Conservation (phyloP, 2,888 invertebrate genomes). For the Beris morrisii region DNA sequence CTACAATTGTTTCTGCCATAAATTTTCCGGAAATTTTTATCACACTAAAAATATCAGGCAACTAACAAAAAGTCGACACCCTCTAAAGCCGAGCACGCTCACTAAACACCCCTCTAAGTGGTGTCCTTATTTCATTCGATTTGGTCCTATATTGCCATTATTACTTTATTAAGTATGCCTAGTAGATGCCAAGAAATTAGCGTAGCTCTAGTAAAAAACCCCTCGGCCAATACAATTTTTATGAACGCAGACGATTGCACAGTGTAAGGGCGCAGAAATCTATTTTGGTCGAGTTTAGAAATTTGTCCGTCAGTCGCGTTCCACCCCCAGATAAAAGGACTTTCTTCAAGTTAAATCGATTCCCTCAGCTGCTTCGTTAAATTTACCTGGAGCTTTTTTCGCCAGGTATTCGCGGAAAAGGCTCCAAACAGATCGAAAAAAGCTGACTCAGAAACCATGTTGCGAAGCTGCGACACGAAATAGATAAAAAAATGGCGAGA, state of each 20-base stretch:
- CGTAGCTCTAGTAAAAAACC: too few relatives aligned
- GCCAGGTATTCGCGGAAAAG: constrained; percentile 9
- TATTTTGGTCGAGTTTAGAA: constrained; percentile 7
- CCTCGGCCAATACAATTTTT: constrained; percentile 24
- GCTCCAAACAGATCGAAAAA: background rate
- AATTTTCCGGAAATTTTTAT: too few relatives aligned
- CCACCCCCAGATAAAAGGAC: background rate
- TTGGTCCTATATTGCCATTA: too few relatives aligned
- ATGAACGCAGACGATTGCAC: constrained; percentile 17
- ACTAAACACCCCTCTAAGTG: too few relatives aligned
- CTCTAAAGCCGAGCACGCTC: too few relatives aligned
- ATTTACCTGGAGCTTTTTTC: constrained; percentile 13
- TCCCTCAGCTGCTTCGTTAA: background rate
- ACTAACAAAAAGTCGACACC: too few relatives aligned
- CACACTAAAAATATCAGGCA: too few relatives aligned
- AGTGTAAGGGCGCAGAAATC: constrained; percentile 15
- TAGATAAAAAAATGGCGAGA: constrained; percentile 20
- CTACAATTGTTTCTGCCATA: too few relatives aligned
- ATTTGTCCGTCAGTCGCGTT: constrained; percentile 1
- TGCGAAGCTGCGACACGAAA: constrained; percentile 4
- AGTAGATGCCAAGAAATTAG: too few relatives aligned
- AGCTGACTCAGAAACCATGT: background rate
- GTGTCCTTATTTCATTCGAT: too few relatives aligned
- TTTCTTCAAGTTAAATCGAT: background rate
- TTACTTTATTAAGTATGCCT: too few relatives aligned